These are phyloP conservation scores for Drosophila paracracens DNA, from an alignment of 2,888 invertebrate genomes.

Conservation along the genomic window DNA sequence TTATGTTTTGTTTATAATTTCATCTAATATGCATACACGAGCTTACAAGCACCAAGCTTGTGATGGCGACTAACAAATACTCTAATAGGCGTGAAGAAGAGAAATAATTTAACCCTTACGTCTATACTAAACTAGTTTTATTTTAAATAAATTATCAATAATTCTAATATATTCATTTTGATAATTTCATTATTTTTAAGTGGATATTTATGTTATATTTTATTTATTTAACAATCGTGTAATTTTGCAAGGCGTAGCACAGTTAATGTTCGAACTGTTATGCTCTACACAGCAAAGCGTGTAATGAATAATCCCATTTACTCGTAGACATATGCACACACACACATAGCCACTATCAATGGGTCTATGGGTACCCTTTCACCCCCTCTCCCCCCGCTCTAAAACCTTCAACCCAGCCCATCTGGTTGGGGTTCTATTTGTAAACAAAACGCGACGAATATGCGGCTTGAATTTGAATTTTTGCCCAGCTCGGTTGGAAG, in stretches of 20 bases:
- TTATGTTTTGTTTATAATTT: constrained; percentile 79
- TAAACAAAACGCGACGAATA: constrained; percentile 71
- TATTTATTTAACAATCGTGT: background rate
- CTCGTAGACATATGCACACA: constrained; percentile 5
- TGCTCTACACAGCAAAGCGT: constrained; percentile 11
- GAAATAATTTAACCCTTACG: background rate
- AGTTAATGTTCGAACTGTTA: background rate
- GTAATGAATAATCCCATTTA: constrained; percentile 14
- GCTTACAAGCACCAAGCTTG: constrained; percentile 29
- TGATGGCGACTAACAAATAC: constrained; percentile 1
- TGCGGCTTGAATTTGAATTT: constrained; percentile 66
- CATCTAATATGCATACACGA: constrained; percentile 75
- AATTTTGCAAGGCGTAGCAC: background rate
- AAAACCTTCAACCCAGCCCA: background rate
- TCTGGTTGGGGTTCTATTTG: constrained; percentile 55
- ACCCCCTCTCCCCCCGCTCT: too few relatives aligned
- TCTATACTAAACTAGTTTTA: background rate
- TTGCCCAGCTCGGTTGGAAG: constrained; percentile 41
- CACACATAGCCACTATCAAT: constrained; percentile 33
- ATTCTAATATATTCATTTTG: background rate
- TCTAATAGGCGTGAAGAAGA: background rate
- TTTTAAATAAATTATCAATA: background rate
- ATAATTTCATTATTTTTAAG: background rate
- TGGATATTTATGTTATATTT: background rate
- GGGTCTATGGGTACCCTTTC: constrained; percentile 9